phyloP scores from a whole-genome alignment of 2,888 invertebrate species.

The Aphodius sticticus region DNA sequence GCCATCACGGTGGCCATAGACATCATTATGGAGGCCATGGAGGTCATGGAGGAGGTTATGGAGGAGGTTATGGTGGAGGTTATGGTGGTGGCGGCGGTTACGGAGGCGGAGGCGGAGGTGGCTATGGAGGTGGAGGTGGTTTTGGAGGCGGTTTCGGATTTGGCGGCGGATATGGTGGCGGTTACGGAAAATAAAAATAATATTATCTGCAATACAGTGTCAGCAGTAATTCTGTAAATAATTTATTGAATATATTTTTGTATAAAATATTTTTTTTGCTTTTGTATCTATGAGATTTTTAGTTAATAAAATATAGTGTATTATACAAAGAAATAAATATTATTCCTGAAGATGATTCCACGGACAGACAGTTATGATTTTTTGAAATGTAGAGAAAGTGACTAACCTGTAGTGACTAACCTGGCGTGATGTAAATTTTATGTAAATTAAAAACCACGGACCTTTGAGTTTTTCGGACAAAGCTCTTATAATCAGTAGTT shows the following conservation, averaged over 20 bases:
- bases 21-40: conserved; percentile 26
- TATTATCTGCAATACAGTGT: not conserved
- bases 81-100: not conserved
- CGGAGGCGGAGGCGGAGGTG: conserved; percentile 26
- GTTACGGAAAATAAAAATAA: conserved; percentile 12
- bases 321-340: too few species aligned
- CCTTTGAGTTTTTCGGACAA: too few species aligned
- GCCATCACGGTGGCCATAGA: conserved; percentile 33
- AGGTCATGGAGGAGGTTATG: conserved; percentile 30
- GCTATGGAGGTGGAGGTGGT: conserved; percentile 36
- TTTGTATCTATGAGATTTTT: not conserved
- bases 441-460: too few species aligned
- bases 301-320: not conserved
- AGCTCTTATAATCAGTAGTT: too few species aligned
- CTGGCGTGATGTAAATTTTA: too few species aligned
- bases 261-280: not conserved
- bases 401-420: too few species aligned
- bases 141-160: conserved; percentile 28
- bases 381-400: too few species aligned
- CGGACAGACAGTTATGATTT: too few species aligned
- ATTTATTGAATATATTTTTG: conserved; percentile 5
- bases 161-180: conserved; percentile 31
- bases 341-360: too few species aligned
- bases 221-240: not conserved
- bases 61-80: conserved; percentile 31